Base-by-base conservation (phyloP, 2,113 vertebrate species). In the Theropithecus gelada region DNA sequence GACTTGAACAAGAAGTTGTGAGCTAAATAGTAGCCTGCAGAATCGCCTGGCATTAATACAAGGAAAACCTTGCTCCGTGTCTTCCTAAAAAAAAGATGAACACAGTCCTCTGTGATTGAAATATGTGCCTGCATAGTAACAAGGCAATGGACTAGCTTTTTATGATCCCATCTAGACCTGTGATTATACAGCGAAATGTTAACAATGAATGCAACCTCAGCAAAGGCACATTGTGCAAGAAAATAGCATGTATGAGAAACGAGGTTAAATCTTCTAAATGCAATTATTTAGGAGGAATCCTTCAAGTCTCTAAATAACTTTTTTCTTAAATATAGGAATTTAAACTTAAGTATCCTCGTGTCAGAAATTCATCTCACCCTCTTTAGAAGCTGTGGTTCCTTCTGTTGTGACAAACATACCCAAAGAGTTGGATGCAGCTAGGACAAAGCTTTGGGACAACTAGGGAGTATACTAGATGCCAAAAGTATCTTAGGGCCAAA, bases 241-340 rank as follows among this genome's bases (percentile, higher is more conserved):
- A 88, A 90, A 64, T 0, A 75, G 35, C 72, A 66, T 32, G 55
- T 61, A 27, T 48, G 75, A 90, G 48, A 35, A 72, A 43, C 70
- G 2, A 23, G 48, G n/a, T 73, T n/a, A 90, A 45, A 43, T 55
- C 75, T 79, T 25, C 66, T 40, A 14, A 38, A 13, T 45, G 38
- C 5, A 72, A 43, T 43, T 59, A 11, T 92, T 83, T 55, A 20
- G 75, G 73, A 80, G 94, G 57, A 76, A 68, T 57, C 48, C 70
- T 84, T 96, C 25, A 32, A 50, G 50, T 88, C 64, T 93, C 76
- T 83, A 79, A 93, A 66, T 30, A 93, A 38, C 78, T 43, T 80
- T 48, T 64, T 32, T 64, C 12, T 64, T 5, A 64, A 32, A 64
- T 64, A 72, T 4, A 68, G 55, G 32, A 97, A 87, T 84, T 73